Percentiles rank a stretch among this genome's conserved stretches.
phyloP scores from a whole-genome alignment of 2,797 vertebrate species.

The Pelobates cultripes region DNA sequence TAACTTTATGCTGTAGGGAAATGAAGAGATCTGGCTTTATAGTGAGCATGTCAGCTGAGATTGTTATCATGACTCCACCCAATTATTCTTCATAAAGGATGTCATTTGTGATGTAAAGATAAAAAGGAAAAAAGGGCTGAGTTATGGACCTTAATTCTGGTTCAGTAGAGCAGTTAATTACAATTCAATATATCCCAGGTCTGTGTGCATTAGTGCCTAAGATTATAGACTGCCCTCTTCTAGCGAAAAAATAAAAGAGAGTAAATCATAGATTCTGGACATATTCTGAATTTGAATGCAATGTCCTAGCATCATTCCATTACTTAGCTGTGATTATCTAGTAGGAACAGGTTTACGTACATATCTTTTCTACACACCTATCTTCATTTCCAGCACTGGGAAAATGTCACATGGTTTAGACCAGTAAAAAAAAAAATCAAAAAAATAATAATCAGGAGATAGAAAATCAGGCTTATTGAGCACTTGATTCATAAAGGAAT shows the following conservation, averaged over 20 bases:
- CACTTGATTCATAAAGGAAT: constrained; percentile 48
- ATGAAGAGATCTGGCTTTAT: background rate
- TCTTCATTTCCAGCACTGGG: background rate
- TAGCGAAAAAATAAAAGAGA: constrained; percentile 23
- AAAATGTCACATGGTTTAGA: background rate
- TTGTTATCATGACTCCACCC: constrained; percentile 24
- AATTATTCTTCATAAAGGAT: constrained; percentile 46
- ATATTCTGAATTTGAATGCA: constrained; percentile 22
- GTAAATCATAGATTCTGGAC: constrained; percentile 43
- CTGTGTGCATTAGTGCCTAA: constrained; percentile 38
- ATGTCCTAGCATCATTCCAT: background rate
- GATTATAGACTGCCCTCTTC: constrained; percentile 46
- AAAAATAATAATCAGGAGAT: background rate
- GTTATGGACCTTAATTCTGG: constrained; percentile 53
- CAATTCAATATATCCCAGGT: constrained; percentile 50
- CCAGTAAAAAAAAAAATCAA: background rate
- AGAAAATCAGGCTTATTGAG: constrained; percentile 36
- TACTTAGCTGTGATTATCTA: background rate
- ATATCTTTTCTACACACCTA: background rate
- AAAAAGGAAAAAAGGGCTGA: constrained; percentile 34
- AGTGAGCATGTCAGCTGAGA: background rate
- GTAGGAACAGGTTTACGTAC: background rate
- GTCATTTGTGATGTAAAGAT: constrained; percentile 49
- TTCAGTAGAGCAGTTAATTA: constrained; percentile 56
- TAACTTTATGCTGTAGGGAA: background rate